Base-by-base conservation (phyloP, 2,888 invertebrate species). In the Eristalis intricaria region DNA sequence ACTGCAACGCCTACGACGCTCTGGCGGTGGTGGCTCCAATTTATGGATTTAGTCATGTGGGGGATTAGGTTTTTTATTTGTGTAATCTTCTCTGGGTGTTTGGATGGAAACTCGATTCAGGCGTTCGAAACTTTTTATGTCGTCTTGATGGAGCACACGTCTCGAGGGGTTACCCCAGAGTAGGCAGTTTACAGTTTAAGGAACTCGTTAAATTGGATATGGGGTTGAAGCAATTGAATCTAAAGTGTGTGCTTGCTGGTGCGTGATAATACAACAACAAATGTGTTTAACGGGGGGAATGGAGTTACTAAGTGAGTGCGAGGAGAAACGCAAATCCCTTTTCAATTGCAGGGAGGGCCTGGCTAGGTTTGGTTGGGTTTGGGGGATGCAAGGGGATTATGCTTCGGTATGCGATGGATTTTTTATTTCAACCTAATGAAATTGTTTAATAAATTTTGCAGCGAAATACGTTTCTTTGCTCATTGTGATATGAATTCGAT, bases 51-150 rank as follows among this genome's bases (percentile, higher is more conserved):
- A 50, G 23, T 61, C 77, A 63, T 50, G 69, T 69, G 69, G 63
- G 50, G 69, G 63, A 77, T 69, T 69, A 68, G 69, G 50, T 63
- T 69, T 77, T n/a, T 77, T 77, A 77, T 77, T 77, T 69, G 66
- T 38, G 60, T 60, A 58, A 65, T 29, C 58, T 3, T 38, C 60
- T 56, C 5, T 11, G 8, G 32, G 75, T 11, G 63, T 50, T 3
- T 40, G 32, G 61, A 26, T 43, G 66, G 66, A 77, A 77, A 77
- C 29, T 60, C 68, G 68, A 68, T 77, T 69, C 69, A 38, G 69
- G 69, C 69, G 50, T 19, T 50, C 19, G 19, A 50, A 29, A 50
- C n/a, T 43, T 77, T 68, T 68, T 68, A 63, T 61, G 69, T 68
- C 60, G 32, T 61, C 66, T 77, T 77, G 68, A 61, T 68, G 61